A percentile compares a stretch with the other conserved stretches of the same genome.
These are phyloP conservation scores for Drosophila sp. DNA, from an alignment of 1,140 invertebrate species.

Conservation along the genomic window DNA sequence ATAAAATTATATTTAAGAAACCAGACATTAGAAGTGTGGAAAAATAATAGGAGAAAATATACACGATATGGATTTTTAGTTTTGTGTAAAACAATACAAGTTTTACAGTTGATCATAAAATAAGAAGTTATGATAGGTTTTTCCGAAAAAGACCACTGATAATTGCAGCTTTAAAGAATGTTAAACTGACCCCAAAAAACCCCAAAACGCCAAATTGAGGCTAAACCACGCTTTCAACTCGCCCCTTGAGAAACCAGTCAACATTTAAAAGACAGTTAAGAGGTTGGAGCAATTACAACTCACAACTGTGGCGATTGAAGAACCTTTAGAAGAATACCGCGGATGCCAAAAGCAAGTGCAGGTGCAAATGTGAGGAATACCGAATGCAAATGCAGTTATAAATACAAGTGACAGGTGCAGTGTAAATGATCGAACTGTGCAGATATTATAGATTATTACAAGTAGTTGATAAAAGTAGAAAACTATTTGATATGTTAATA, in stretches of 20 bases:
- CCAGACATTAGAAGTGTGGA: too few relatives aligned
- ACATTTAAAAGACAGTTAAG: slow-evolving; percentile 6
- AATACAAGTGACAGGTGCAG: slow-evolving; percentile 20
- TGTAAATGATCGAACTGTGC: slow-evolving; percentile 43
- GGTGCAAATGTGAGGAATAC: slow-evolving; percentile 37
- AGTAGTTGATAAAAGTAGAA: slow-evolving; percentile 22
- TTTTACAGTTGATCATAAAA: too few relatives aligned
- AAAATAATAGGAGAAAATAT: too few relatives aligned
- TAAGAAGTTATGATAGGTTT: neutral
- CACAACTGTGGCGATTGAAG: slow-evolving; percentile 53
- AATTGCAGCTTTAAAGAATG: slow-evolving; percentile 28
- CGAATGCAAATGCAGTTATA: slow-evolving; percentile 41
- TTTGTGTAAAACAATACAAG: too few relatives aligned
- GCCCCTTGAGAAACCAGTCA: slow-evolving; percentile 8
- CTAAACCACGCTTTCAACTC: slow-evolving; percentile 24
- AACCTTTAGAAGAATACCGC: slow-evolving; percentile 43
- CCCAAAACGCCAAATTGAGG: slow-evolving; percentile 50
- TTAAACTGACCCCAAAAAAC: slow-evolving; percentile 27
- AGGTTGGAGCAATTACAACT: slow-evolving; percentile 37
- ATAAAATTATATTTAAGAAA: too few relatives aligned
- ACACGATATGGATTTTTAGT: too few relatives aligned
- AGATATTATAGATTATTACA: slow-evolving; percentile 35
- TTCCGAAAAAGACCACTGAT: neutral
- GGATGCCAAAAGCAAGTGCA: slow-evolving; percentile 53
- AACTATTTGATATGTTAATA: slow-evolving; percentile 24